Base-by-base conservation (phyloP, 2,113 vertebrate species). In the Misgurnus anguillicaudatus region DNA sequence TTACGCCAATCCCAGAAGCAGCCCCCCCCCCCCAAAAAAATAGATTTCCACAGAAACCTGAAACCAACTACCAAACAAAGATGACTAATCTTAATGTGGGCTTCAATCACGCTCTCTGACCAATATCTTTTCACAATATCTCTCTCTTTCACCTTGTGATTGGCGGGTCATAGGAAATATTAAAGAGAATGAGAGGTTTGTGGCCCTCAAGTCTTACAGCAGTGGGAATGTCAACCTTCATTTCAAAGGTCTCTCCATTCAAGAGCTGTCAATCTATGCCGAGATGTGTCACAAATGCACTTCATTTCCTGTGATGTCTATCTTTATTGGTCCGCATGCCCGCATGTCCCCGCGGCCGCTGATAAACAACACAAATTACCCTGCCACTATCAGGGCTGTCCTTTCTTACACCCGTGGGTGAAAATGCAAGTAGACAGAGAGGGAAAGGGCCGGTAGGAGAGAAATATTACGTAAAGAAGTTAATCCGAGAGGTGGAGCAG, bases 351-450 rank as follows among this genome's bases (percentile, higher is more conserved):
- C 38, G 51, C 65, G 11, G 53, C 24, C 38, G 2, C 77, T 71
- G 77, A 79, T 63, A 71, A 79, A 71, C 57, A 69, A 53, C 57
- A 79, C 60, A 71, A 69, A 72, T 79, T 79, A 79, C 77, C 77
- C 66, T 53, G 45, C 48, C 67, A 21, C 77, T 53, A 74, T 74
- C 72, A 47, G 41, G 61, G 39, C 72, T 45, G 53, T n/a, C 17
- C 38, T 38, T 38, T 58, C 53, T 41, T 42, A 60, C 14, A 9
- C 41, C 39, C 51, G 42, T 51, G 71, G 31, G 42, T 42, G 55
- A 73, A n/a, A n/a, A n/a, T 39, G 8, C 65, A 69, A 51, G 42
- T 42, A 7, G 14, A 31, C 4, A 39, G 55, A 38, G 65, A 11
- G 63, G 5, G 4, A 66, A 13, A 31, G n/a, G 31, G 73, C 24